Conservation (phyloP, 2,797 vertebrate species). For the Clamator glandarius region DNA sequence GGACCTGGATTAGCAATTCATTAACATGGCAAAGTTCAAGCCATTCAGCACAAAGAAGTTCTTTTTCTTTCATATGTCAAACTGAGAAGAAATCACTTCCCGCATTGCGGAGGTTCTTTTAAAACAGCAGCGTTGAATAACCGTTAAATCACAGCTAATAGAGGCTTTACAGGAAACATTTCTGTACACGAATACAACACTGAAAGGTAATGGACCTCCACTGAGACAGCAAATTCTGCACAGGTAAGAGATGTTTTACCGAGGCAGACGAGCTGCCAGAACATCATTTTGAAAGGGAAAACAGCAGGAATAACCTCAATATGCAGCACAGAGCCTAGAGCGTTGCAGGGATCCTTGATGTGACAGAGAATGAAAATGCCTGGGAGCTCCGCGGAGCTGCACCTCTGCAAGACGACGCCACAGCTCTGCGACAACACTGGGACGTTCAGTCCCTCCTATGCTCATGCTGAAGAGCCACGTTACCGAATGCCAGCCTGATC, state of each 20-base stretch:
- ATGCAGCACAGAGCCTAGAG: neutral
- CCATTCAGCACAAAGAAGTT: neutral
- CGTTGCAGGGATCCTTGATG: neutral
- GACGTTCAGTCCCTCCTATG: neutral
- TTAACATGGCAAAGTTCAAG: neutral
- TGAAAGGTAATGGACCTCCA: neutral
- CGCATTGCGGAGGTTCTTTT: neutral
- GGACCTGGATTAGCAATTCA: neutral
- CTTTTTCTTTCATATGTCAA: neutral
- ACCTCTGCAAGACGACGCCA: accelerated
- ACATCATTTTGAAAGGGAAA: neutral
- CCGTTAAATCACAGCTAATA: neutral
- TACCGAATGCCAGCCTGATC: neutral
- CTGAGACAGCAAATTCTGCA: neutral
- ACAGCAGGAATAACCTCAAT: neutral
- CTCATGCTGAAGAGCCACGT: neutral
- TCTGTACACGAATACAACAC: neutral
- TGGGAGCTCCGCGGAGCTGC: accelerated
- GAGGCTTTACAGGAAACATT: neutral
- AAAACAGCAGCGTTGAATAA: neutral
- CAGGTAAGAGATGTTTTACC: neutral
- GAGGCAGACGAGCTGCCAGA: neutral
- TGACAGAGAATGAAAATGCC: neutral
- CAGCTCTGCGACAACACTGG: accelerated
- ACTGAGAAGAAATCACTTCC: neutral